Conservation (phyloP, 2,888 invertebrate species). For the Apoderus coryli region DNA sequence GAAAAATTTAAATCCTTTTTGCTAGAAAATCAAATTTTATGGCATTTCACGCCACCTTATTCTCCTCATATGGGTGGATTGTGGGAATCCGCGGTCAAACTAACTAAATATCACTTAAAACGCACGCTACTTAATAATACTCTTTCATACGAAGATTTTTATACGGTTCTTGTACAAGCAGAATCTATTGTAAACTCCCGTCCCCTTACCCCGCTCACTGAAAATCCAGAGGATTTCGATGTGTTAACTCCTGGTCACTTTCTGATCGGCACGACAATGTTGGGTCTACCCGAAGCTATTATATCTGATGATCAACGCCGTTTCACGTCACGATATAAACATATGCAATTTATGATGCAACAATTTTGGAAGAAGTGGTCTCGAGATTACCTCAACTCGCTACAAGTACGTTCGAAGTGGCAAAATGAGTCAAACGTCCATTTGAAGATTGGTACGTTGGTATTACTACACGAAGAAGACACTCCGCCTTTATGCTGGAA, state of each 20-base stretch:
- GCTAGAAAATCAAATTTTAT: slow-evolving; percentile 11
- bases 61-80: too few relatives aligned
- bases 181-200: too few relatives aligned
- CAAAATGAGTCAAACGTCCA: background rate
- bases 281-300: slow-evolving; percentile 15
- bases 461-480: slow-evolving; percentile 13
- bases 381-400: slow-evolving; percentile 17
- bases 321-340: slow-evolving; percentile 16
- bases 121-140: slow-evolving; percentile 15
- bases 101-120: slow-evolving; percentile 22
- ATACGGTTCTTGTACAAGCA: slow-evolving; percentile 21
- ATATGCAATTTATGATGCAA: slow-evolving; percentile 14
- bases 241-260: too few relatives aligned
- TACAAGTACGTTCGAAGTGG: slow-evolving; percentile 17
- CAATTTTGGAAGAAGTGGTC: slow-evolving; percentile 16
- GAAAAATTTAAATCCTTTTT: slow-evolving; percentile 7
- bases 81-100: too few relatives aligned
- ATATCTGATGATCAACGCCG: slow-evolving; percentile 9
- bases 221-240: slow-evolving; percentile 20
- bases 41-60: slow-evolving; percentile 23
- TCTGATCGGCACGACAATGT: slow-evolving; percentile 15
- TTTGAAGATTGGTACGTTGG: slow-evolving; percentile 5
- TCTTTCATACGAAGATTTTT: slow-evolving; percentile 22
- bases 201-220: slow-evolving; percentile 19
- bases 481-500: slow-evolving; percentile 11